Base-by-base conservation (phyloP, 92 coral and sea anemone genomes). In the Paragorgia papillata region DNA sequence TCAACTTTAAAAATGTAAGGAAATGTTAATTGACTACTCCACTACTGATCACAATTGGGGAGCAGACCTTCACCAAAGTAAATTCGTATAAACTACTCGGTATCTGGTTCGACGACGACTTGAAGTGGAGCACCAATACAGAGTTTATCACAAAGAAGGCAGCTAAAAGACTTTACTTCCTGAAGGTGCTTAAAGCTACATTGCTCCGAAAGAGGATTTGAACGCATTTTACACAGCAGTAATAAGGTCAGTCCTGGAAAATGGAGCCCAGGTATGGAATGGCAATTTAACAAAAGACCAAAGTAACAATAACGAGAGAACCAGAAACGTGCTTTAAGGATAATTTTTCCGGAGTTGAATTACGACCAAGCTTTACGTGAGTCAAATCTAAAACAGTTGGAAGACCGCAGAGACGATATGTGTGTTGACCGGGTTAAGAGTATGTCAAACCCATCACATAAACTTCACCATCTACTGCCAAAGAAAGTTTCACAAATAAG, bases 211-310 rank as follows among this genome's bases (percentile, higher is more conserved):
- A 20, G 51, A 64, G 24, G 71, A 64, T 20, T 40, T 33, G n/a
- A 34, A 33, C 9, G 7, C 49, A 3, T 64, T 64, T 41, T 33
- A 65, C 39, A 21, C 39, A 21, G 49, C 49, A n/a, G 13, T n/a
- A 33, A 18, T 25, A 8, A 15, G 39, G 54, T 65, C 73, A 20
- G 37, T 51, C 28, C 54, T 65, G 18, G 73, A 65, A 41, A 19
- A 65, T 26, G 73, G 51, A 17, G 73, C 53, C 29, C 73, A 65
- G 17, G 73, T 65, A 44, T 65, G 73, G 73, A 37, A 40, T 65
- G 73, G 73, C 19, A 25, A 25, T 27, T 44, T 65, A 44, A 65
- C 73, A 7, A 37, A 20, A 26, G 73, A 65, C 10, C 73, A 67
- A 44, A 22, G 74, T n/a, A 25, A 46, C 22, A 29, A 44, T 22